Percentiles rank a stretch among this genome's conserved stretches.
Evolutionary conservation across 2,113 vertebrate genomes (phyloP).

Genomic region (Indicator indicator): DNA sequence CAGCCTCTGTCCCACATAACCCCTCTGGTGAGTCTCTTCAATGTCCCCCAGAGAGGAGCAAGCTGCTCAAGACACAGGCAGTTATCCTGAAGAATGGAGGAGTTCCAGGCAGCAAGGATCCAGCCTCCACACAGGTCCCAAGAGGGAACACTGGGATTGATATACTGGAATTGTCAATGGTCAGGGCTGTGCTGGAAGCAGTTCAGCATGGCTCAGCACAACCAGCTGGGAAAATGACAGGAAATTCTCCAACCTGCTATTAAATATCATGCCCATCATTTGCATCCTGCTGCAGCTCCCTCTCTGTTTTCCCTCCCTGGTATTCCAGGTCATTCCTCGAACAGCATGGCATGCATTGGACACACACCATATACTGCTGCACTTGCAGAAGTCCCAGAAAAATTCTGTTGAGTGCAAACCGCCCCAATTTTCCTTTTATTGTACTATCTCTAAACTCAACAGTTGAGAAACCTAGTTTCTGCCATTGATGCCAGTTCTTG

Average conservation of each 20-base stretch:
- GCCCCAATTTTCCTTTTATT: neutral
- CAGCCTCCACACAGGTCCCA: neutral
- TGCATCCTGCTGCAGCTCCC: neutral
- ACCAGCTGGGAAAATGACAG: neutral
- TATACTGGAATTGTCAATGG: accelerated
- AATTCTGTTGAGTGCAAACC: neutral
- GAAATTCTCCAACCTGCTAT: neutral
- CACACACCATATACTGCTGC: neutral
- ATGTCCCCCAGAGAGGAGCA: neutral
- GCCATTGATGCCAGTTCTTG: neutral
- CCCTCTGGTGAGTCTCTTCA: no score
- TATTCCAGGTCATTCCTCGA: neutral
- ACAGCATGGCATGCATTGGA: accelerated
- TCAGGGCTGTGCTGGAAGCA: neutral
- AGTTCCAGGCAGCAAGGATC: neutral
- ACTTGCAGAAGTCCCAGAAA: neutral
- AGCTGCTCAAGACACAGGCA: neutral
- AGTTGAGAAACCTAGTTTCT: neutral
- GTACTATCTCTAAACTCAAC: neutral
- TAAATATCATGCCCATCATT: neutral
- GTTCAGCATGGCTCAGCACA: neutral
- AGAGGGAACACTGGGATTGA: neutral
- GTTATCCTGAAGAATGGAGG: neutral
- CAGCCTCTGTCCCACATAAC: neutral
- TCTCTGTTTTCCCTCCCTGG: neutral